These are phyloP conservation scores for Folsomia candida DNA, from an alignment of 2,888 invertebrate species.

Conservation along the genomic window DNA sequence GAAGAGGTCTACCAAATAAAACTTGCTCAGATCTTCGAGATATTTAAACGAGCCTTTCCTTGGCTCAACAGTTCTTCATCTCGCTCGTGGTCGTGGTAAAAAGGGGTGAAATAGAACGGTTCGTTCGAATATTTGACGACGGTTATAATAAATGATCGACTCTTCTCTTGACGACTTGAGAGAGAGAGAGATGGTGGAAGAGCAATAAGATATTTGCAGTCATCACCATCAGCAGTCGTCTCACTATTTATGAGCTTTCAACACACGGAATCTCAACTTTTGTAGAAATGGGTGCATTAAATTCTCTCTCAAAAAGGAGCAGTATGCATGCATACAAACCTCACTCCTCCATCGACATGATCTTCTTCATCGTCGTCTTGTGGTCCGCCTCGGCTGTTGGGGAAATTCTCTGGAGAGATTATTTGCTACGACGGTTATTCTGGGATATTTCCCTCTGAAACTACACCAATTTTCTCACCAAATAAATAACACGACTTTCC, in stretches of 20 bases:
- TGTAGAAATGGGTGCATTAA: neutral
- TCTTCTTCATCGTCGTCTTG: no score
- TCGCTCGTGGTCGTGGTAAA: neutral
- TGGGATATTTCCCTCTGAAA: slow-evolving; percentile 48
- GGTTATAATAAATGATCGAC: slow-evolving; percentile 20
- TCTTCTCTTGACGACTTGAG: no score
- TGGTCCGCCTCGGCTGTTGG: no score
- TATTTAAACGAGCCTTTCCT: no score
- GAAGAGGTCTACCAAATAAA: no score
- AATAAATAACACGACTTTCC: slow-evolving; percentile 51
- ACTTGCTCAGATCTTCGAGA: no score
- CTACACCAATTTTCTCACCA: slow-evolving; percentile 48
- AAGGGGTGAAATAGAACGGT: neutral
- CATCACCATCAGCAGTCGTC: no score
- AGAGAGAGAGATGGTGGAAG: neutral
- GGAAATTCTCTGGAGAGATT: slow-evolving; percentile 46
- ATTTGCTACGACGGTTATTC: slow-evolving; percentile 48
- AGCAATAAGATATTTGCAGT: slow-evolving; percentile 16
- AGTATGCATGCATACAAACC: no score
- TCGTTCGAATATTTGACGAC: slow-evolving; percentile 4
- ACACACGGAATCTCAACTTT: no score
- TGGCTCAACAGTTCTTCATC: neutral
- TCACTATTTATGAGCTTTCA: neutral
- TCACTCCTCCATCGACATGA: no score
- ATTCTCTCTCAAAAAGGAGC: neutral